Evolutionary conservation across 2,888 invertebrate genomes (phyloP).

Genomic region (Sesamia inferens): DNA sequence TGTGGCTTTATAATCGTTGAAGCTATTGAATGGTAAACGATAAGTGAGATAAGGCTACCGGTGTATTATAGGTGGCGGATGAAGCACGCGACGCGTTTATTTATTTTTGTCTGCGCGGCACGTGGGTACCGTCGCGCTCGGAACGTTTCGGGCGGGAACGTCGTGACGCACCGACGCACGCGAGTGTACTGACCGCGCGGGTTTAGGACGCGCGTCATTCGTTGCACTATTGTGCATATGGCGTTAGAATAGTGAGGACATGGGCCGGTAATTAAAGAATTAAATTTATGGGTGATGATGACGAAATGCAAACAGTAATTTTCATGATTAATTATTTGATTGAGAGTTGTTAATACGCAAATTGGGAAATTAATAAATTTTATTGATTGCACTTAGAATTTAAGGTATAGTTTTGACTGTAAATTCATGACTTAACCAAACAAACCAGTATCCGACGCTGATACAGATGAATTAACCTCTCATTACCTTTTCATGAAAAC

Average conservation of each 20-base stretch:
- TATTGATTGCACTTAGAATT: constrained; percentile 1
- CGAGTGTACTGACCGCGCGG: constrained; percentile 87
- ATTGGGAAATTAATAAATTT: constrained; percentile 21
- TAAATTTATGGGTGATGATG: constrained; percentile 14
- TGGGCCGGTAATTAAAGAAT: constrained; percentile 36
- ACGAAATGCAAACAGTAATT: neutral
- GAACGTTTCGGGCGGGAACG: constrained; percentile 69
- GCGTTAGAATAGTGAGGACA: constrained; percentile 82
- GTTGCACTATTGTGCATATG: constrained; percentile 79
- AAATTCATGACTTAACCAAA: neutral
- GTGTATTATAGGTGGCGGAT: constrained; percentile 36
- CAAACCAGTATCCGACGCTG: neutral
- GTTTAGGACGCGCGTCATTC: constrained; percentile 78
- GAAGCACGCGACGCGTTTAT: constrained; percentile 69
- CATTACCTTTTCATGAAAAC: constrained; percentile 33
- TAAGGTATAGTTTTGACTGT: constrained; percentile 17
- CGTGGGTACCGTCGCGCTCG: constrained; percentile 76
- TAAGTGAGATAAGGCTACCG: constrained; percentile 58
- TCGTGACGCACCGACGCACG: constrained; percentile 82
- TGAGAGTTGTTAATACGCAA: constrained; percentile 21
- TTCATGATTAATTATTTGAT: constrained; percentile 26
- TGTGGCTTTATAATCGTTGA: constrained; percentile 38
- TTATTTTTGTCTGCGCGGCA: constrained; percentile 76
- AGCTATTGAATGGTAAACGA: constrained; percentile 33
- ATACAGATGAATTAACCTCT: constrained; percentile 17